A percentile compares a stretch with the other conserved stretches of the same genome.
These are phyloP conservation scores for Entelurus aequoreus DNA, from an alignment of 2,113 vertebrate species.

Conservation along the genomic window DNA sequence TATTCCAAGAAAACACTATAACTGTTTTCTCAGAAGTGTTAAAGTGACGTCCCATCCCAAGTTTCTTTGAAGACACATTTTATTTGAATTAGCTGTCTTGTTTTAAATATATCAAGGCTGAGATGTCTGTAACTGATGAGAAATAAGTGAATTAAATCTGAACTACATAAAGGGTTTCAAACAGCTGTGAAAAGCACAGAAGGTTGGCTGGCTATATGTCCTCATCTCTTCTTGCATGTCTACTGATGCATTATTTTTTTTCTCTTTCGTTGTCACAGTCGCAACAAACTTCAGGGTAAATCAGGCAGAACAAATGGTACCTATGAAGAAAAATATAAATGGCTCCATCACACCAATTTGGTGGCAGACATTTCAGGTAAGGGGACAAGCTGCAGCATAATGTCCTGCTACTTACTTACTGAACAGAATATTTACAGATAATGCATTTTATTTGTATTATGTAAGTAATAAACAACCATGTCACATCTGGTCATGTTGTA, in stretches of 20 bases:
- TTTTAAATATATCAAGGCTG: constrained; percentile 57
- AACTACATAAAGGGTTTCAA: constrained; percentile 8
- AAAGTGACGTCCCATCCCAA: constrained; percentile 46
- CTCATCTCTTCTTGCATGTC: constrained; percentile 9
- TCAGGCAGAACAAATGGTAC: constrained; percentile 30
- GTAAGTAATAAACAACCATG: no score
- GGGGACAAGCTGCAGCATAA: neutral
- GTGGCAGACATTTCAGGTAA: constrained; percentile 77
- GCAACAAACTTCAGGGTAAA: constrained; percentile 24
- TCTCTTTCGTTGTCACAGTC: constrained; percentile 29
- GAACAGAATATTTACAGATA: neutral
- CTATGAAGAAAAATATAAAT: constrained; percentile 58
- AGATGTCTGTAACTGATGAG: constrained; percentile 47
- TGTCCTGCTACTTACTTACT: neutral
- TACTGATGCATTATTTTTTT: constrained; percentile 3
- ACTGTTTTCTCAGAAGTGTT: constrained; percentile 50
- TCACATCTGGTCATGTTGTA: no score
- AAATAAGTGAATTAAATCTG: constrained; percentile 9
- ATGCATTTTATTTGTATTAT: neutral
- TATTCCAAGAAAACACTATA: constrained; percentile 58
- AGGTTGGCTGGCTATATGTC: neutral
- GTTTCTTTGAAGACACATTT: constrained; percentile 41
- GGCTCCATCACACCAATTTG: constrained; percentile 69
- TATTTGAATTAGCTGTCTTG: constrained; percentile 58
- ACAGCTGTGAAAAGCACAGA: constrained; percentile 17